Evolutionary conservation across 2,113 vertebrate species (phyloP), one percentile per base, ranked within the genome.

Genomic region (Paramormyrops kingsleyae): DNA sequence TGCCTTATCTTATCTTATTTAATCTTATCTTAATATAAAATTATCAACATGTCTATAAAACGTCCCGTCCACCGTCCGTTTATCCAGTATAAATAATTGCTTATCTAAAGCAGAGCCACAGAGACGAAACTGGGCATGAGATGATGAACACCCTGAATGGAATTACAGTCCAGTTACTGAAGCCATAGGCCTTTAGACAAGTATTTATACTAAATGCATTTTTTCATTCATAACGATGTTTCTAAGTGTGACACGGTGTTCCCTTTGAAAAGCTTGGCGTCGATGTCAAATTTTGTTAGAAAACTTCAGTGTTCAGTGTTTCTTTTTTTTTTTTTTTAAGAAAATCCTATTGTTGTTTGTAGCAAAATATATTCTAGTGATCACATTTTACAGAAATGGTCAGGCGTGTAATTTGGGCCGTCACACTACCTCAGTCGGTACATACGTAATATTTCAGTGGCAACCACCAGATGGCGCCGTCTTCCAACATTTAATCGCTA

Each of bases 381-480:
- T 80, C 35, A 80, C 74, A 80, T 35, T 80, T 42, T 80, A 19
- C 39, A 19, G 31, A 42, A 80, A 80, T 80, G 12, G 13, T 15
- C 31, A 85, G 24, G 83, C 44, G n/a, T 17, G 27, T 12, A 35
- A 52, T n/a, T 31, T n/a, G 19, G 8, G 9, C 35, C 5, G 6
- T 44, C 7, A 49, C 7, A 59, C 50, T 1, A 59, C n/a, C 15
- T 19, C 35, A 7, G 7, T 42, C 53, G 56, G 39, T 62, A 86
- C 9, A 1, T 42, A 1, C 42, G 27, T 6, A 50, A 46, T 87
- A 31, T 27, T 87, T 31, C 31, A 31, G 5, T 47, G 4, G 49
- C 2, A 59, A 62, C 52, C 89, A 89, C 77, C 83, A 89, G 89
- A 89, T 89, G 89, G 89, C 50, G 35, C 21, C 2, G 39, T 89